These are phyloP conservation scores for Thalassoma bifasciatum DNA, from an alignment of 2,113 vertebrate species.

Conservation along the genomic window DNA sequence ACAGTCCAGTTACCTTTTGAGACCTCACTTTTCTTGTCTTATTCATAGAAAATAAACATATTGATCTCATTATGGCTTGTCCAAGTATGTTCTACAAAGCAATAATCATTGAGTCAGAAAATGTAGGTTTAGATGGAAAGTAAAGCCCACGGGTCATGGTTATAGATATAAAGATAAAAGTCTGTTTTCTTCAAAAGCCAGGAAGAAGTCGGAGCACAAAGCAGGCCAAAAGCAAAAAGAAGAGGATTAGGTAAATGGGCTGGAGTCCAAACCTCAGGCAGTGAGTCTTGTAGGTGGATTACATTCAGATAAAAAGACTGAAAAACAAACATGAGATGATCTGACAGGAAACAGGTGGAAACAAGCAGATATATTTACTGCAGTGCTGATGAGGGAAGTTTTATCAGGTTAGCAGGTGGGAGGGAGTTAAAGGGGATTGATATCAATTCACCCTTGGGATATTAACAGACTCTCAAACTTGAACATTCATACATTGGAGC, in stretches of 20 bases:
- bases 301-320: not conserved
- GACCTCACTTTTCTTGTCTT: no score
- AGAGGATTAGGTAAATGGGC: not conserved
- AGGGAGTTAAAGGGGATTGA: not conserved
- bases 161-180: not conserved
- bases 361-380: not conserved
- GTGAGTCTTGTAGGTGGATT: not conserved
- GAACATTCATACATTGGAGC: no score
- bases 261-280: not conserved
- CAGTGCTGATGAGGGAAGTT: not conserved
- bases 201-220: not conserved
- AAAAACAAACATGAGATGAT: no score
- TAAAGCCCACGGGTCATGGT: not conserved
- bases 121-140: not conserved
- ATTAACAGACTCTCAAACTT: not conserved
- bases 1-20: no score
- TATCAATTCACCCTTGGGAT: not conserved
- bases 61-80: not conserved
- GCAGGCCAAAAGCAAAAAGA: not conserved
- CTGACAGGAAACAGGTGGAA: not conserved
- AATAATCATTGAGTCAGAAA: not conserved
- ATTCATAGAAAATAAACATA: no score
- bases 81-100: not conserved
- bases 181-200: not conserved
- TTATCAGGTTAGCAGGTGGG: not conserved